Conservation (phyloP, 2,888 invertebrate genomes). For the Chaetoderma sp. region DNA sequence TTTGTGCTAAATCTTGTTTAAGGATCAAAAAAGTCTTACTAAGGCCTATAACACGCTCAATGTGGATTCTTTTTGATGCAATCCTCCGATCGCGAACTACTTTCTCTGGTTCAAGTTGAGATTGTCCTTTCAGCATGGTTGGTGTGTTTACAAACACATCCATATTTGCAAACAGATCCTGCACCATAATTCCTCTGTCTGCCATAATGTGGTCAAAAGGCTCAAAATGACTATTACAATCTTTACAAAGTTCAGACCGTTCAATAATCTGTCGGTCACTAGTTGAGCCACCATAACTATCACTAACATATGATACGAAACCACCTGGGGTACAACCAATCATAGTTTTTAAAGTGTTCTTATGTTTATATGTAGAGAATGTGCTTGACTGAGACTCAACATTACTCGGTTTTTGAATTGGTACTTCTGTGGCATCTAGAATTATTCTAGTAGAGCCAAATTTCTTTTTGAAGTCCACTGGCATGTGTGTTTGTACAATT, state of each 20-base stretch:
- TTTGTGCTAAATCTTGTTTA: conserved; percentile 1
- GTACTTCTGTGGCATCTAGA: conserved; percentile 42
- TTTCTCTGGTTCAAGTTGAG: conserved; percentile 33
- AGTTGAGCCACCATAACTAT: conserved; percentile 32
- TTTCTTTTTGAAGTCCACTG: conserved; percentile 28
- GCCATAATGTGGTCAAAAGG: conserved; percentile 33
- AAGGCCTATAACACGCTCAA: conserved; percentile 11
- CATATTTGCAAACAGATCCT: conserved; percentile 37
- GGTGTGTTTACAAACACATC: conserved; percentile 38
- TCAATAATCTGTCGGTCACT: conserved; percentile 40
- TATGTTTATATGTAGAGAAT: conserved; percentile 42
- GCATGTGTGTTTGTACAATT: conserved; percentile 29
- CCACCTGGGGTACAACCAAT: conserved; percentile 33
- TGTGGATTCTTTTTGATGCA: neutral
- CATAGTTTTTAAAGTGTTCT: conserved; percentile 39
- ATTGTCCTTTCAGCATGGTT: conserved; percentile 36
- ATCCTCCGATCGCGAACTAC: conserved; percentile 17
- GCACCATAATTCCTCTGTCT: conserved; percentile 41
- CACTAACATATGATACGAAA: conserved; percentile 28
- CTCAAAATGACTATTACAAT: conserved; percentile 17
- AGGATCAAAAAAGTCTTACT: conserved; percentile 14
- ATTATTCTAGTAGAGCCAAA: conserved; percentile 40
- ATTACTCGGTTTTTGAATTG: conserved; percentile 35
- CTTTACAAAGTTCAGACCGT: conserved; percentile 10
- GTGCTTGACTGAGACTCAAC: conserved; percentile 33